A percentile compares a stretch with the other conserved stretches of the same genome.
These are phyloP conservation scores for Papilio gigon DNA, from an alignment of 2,888 invertebrate genomes.

Conservation along the genomic window DNA sequence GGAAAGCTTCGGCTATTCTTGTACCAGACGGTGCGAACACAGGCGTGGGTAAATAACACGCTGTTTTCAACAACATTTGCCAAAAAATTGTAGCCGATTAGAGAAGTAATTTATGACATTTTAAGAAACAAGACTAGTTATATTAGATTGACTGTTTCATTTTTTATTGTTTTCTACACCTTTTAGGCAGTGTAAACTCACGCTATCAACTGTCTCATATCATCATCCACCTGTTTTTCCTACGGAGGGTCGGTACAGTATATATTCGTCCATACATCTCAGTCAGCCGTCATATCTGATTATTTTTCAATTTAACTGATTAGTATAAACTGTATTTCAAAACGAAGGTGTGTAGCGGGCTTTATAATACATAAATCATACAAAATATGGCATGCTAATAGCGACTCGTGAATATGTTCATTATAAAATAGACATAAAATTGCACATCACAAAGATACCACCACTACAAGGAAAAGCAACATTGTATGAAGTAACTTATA, in stretches of 20 bases:
- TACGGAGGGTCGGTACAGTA: no score
- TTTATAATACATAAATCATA: not conserved
- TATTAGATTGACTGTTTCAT: not conserved
- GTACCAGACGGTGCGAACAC: not conserved
- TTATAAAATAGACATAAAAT: slow-evolving; percentile 9
- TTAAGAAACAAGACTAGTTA: not conserved
- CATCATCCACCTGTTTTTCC: no score
- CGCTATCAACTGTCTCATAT: no score
- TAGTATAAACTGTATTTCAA: not conserved
- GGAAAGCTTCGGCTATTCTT: slow-evolving; percentile 20
- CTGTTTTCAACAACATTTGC: slow-evolving; percentile 3
- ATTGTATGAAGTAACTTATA: slow-evolving; percentile 1
- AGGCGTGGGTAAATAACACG: slow-evolving; percentile 5
- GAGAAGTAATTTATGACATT: slow-evolving; percentile 1
- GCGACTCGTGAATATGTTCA: not conserved
- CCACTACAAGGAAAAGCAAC: not conserved
- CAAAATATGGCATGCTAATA: slow-evolving; percentile 3
- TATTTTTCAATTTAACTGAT: no score
- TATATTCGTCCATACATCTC: no score
- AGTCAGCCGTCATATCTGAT: no score
- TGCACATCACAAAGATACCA: not conserved
- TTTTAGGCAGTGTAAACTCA: no score
- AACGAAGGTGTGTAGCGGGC: no score
- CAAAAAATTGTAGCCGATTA: slow-evolving; percentile 6
- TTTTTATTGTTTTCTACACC: not conserved